A percentile compares a stretch with the other conserved stretches of the same genome.
Evolutionary conservation across 2,888 invertebrate species (phyloP).

Genomic region (Endomychus coccineus): DNA sequence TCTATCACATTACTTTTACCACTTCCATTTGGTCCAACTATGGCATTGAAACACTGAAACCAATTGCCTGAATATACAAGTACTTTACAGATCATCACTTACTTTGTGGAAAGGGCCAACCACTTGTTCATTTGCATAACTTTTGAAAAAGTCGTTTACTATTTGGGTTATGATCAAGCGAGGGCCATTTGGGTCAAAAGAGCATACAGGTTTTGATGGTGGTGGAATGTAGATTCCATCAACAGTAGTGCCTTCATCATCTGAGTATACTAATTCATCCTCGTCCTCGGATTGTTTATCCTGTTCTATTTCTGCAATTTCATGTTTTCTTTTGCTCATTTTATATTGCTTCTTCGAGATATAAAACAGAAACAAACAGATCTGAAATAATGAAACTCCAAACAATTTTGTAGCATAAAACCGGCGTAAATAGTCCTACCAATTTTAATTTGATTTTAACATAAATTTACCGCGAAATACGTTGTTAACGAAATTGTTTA

Average conservation of each 20-base stretch:
- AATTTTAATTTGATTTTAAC: no score
- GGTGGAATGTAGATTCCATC: constrained; percentile 83
- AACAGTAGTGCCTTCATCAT: constrained; percentile 65
- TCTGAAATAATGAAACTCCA: no score
- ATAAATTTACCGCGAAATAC: no score
- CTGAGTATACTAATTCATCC: constrained; percentile 30
- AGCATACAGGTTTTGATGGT: constrained; percentile 60
- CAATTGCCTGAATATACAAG: not conserved
- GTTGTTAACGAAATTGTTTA: no score
- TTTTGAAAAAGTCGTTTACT: constrained; percentile 91
- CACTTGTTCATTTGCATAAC: constrained; percentile 76
- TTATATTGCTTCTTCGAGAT: no score
- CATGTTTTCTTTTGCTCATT: no score
- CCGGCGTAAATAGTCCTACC: no score
- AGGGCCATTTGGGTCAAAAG: constrained; percentile 68
- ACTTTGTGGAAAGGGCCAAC: constrained; percentile 97
- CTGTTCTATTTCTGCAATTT: no score
- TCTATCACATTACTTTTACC: constrained; percentile 99
- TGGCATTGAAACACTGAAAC: constrained; percentile 85
- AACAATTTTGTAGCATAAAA: no score
- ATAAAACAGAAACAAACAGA: no score
- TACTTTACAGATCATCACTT: constrained; percentile 22
- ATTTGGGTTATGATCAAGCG: constrained; percentile 87
- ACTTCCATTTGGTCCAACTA: constrained; percentile 97
- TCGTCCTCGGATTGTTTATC: no score